phyloP scores from a whole-genome alignment of 1,140 invertebrate genomes.

The Dufourea novaeangliae region DNA sequence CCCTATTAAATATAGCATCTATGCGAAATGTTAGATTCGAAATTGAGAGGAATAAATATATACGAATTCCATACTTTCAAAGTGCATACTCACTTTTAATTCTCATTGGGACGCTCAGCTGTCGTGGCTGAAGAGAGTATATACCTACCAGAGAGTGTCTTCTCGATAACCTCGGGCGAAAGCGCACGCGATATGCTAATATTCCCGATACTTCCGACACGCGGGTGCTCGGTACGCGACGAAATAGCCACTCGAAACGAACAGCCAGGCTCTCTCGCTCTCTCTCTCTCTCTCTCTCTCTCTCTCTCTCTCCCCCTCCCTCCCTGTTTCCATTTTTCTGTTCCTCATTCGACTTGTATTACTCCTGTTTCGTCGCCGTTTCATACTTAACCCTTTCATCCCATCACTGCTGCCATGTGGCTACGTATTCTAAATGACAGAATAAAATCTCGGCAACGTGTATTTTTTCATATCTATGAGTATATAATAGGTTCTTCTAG shows the following conservation, averaged over 20 bases:
- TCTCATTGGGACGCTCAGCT: not conserved
- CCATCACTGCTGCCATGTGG: too few species aligned
- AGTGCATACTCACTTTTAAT: too few species aligned
- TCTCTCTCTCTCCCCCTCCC: not conserved
- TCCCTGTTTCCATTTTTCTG: too few species aligned
- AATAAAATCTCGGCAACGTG: too few species aligned
- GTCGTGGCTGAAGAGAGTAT: not conserved
- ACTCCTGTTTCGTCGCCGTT: not conserved
- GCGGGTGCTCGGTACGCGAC: slow-evolving; percentile 17
- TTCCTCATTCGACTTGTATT: too few species aligned
- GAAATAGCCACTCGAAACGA: slow-evolving; percentile 52
- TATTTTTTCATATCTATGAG: too few species aligned
- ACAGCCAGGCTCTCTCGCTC: slow-evolving; percentile 9
- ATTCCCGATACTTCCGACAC: slow-evolving; percentile 54
- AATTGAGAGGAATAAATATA: too few species aligned
- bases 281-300: not conserved
- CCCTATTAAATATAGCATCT: too few species aligned
- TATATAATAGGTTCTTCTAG: too few species aligned
- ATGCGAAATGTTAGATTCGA: too few species aligned
- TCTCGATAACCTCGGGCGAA: slow-evolving; percentile 59
- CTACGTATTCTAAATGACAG: too few species aligned
- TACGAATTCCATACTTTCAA: too few species aligned
- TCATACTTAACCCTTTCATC: not conserved
- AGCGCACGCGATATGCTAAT: slow-evolving; percentile 68
- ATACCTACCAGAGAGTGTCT: slow-evolving; percentile 22